phyloP scores from a whole-genome alignment of 2,888 invertebrate species.

The Cosmia trapezina region DNA sequence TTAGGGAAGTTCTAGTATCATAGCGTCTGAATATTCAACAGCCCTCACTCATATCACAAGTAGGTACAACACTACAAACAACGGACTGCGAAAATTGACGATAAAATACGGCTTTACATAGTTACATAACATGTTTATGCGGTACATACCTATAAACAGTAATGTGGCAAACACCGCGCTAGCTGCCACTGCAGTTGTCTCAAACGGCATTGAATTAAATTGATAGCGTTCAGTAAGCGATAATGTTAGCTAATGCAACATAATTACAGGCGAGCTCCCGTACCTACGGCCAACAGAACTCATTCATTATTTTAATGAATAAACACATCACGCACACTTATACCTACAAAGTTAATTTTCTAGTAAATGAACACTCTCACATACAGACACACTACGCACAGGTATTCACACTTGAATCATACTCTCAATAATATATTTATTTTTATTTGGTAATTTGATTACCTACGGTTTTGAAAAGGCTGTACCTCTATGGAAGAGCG shows the following conservation, averaged over 20 bases:
- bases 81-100: background rate
- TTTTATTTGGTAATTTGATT: no score
- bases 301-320: conserved; percentile 80
- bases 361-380: no score
- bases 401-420: no score
- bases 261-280: conserved; percentile 74
- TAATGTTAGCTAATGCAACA: conserved; percentile 79
- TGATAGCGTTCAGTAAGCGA: conserved; percentile 76
- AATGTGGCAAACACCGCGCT: conserved; percentile 60
- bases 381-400: no score
- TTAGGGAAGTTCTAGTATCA: background rate
- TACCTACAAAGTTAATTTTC: background rate
- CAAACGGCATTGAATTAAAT: conserved; percentile 83
- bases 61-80: background rate
- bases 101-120: conserved; percentile 11
- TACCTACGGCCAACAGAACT: conserved; percentile 63
- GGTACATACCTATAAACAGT: conserved; percentile 37
- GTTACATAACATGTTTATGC: conserved; percentile 43
- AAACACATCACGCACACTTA: conserved; percentile 72
- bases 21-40: background rate
- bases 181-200: conserved; percentile 73
- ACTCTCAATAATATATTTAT: no score
- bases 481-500: no score
- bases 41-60: background rate
- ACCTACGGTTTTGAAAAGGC: no score